Percentiles rank a stretch among this genome's conserved stretches.
phyloP scores from a whole-genome alignment of 2,797 vertebrate genomes.

The Onychomys leucogaster region DNA sequence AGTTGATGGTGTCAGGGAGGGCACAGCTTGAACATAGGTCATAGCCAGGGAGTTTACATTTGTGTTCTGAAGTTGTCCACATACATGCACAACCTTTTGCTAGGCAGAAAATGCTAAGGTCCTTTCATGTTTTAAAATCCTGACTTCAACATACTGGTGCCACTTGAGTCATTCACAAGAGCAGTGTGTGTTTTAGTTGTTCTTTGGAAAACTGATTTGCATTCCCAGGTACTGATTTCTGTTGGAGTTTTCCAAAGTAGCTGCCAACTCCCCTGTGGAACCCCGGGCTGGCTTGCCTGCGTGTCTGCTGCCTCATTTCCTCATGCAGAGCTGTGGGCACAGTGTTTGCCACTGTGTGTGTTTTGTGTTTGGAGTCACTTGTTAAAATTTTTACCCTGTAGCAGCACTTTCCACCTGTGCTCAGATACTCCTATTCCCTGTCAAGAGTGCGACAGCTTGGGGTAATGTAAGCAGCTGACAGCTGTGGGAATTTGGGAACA shows the following conservation, averaged over 20 bases:
- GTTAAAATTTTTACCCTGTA: too few species aligned
- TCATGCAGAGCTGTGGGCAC: not conserved
- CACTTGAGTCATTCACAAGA: conserved; percentile 1
- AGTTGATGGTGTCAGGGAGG: not conserved
- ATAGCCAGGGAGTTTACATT: not conserved
- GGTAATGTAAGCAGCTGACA: conserved; percentile 30
- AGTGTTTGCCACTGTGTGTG: not conserved
- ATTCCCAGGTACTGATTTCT: not conserved
- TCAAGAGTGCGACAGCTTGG: conserved; percentile 29
- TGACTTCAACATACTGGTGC: not conserved
- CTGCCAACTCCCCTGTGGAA: not conserved
- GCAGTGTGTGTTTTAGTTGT: not conserved
- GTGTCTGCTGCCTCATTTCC: not conserved
- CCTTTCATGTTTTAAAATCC: conserved; percentile 4
- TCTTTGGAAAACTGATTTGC: not conserved
- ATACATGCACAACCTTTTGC: not conserved
- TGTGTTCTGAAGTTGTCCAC: not conserved
- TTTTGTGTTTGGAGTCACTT: conserved; percentile 51
- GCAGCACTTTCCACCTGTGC: not conserved
- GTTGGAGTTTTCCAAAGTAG: not conserved
- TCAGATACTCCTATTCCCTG: not conserved
- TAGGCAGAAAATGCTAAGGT: not conserved
- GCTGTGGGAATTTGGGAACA: conserved; percentile 46
- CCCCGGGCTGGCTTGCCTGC: not conserved
- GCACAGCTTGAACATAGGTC: not conserved